A percentile compares a stretch with the other conserved stretches of the same genome.
Evolutionary conservation across 2,888 invertebrate genomes (phyloP).

Genomic region (Tromatobia lineatoria): DNA sequence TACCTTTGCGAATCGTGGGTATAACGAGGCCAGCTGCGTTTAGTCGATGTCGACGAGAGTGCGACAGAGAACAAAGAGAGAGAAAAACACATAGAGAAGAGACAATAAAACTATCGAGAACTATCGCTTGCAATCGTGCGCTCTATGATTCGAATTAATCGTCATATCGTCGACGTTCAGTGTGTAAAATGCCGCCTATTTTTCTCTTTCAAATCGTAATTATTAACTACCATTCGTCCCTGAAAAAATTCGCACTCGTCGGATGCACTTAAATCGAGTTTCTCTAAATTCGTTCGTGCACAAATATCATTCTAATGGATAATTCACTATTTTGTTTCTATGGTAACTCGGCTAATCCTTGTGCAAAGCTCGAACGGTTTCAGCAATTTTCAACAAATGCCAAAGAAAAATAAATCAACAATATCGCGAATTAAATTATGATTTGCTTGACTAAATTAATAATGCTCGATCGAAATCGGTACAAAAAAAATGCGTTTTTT

Average conservation of each 20-base stretch:
- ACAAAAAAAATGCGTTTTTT: constrained; percentile 11
- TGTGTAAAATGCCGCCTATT: constrained; percentile 16
- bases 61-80: constrained; percentile 83
- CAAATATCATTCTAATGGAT: constrained; percentile 34
- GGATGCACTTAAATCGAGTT: constrained; percentile 33
- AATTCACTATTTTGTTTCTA: constrained; percentile 28
- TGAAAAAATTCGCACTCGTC: constrained; percentile 21
- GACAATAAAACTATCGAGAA: constrained; percentile 67
- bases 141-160: constrained; percentile 16
- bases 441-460: constrained; percentile 28
- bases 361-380: constrained; percentile 32
- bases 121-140: constrained; percentile 72
- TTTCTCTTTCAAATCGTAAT: background rate
- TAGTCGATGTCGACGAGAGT: constrained; percentile 72
- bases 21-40: constrained; percentile 85
- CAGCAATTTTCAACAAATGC: background rate
- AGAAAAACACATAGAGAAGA: constrained; percentile 78
- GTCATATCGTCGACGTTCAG: constrained; percentile 3
- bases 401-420: constrained; percentile 18
- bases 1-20: constrained; percentile 85
- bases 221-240: background rate
- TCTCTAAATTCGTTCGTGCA: constrained; percentile 45
- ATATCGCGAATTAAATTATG: constrained; percentile 1
- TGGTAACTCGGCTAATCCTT: constrained; percentile 19
- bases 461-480: constrained; percentile 6